These are phyloP conservation scores for Magallana nippona DNA, from an alignment of 2,888 invertebrate species.

Conservation along the genomic window DNA sequence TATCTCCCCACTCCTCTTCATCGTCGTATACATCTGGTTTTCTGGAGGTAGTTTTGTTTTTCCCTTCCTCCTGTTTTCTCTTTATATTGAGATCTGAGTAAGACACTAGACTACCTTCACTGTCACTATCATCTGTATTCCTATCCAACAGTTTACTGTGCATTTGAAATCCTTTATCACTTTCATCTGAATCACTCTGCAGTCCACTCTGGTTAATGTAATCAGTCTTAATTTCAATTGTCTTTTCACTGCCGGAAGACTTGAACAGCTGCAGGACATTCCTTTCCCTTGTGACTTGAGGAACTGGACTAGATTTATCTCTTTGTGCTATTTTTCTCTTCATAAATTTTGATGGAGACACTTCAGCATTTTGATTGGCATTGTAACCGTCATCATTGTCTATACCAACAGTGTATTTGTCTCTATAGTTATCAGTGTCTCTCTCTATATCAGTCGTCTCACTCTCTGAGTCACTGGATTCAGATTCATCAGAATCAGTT, in stretches of 20 bases:
- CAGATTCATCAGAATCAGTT: constrained; percentile 50
- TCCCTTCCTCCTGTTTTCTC: neutral
- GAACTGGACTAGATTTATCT: constrained; percentile 51
- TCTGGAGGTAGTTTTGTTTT: neutral
- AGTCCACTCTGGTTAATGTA: constrained; percentile 55
- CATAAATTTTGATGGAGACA: constrained; percentile 59
- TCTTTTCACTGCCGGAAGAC: constrained; percentile 34
- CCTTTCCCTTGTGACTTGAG: constrained; percentile 45
- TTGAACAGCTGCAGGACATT: constrained; percentile 40
- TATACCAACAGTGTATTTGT: constrained; percentile 49
- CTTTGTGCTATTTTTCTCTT: constrained; percentile 63
- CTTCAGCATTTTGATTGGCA: constrained; percentile 43
- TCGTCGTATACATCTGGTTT: constrained; percentile 58
- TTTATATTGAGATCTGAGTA: constrained; percentile 49
- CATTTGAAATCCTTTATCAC: constrained; percentile 46
- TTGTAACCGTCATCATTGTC: constrained; percentile 42
- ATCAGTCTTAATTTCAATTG: constrained; percentile 36
- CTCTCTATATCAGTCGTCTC: constrained; percentile 44
- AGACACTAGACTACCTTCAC: constrained; percentile 46
- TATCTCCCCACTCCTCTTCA: constrained; percentile 69
- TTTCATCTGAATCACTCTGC: constrained; percentile 41
- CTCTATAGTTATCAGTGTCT: constrained; percentile 33
- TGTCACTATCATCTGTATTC: constrained; percentile 43
- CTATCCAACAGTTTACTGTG: constrained; percentile 47
- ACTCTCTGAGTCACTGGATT: constrained; percentile 46